These are phyloP conservation scores for Zingel zingel DNA, from an alignment of 2,113 vertebrate species.

Conservation along the genomic window DNA sequence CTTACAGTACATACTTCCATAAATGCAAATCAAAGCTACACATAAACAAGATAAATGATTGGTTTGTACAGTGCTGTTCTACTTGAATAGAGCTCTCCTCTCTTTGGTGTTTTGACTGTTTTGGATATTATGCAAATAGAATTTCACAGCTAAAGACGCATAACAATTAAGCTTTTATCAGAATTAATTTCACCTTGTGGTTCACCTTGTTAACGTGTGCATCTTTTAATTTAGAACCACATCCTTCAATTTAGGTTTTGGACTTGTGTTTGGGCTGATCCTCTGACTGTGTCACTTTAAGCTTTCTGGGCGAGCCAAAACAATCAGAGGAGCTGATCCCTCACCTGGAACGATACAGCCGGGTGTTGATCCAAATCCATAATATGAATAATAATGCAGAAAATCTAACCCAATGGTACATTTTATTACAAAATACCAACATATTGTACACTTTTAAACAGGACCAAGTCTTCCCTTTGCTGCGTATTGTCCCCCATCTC, in stretches of 20 bases:
- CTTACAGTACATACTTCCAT: neutral
- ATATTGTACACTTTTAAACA: too few relatives aligned
- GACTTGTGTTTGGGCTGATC: neutral
- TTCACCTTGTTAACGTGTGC: slow-evolving; percentile 19
- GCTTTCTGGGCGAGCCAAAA: slow-evolving; percentile 27
- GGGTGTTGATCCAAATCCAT: neutral
- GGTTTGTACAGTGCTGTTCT: neutral
- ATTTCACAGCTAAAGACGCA: neutral
- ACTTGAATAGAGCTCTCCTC: neutral
- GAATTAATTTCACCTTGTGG: neutral
- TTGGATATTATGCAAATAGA: slow-evolving; percentile 21
- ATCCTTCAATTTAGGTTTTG: slow-evolving; percentile 25
- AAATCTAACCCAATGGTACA: neutral
- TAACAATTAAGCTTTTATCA: slow-evolving; percentile 1
- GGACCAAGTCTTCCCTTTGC: too few relatives aligned
- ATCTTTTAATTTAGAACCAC: slow-evolving; percentile 2
- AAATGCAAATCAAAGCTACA: slow-evolving; percentile 11
- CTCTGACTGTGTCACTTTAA: neutral
- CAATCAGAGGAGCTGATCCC: slow-evolving; percentile 16
- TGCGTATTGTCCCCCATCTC: too few relatives aligned
- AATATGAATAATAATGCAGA: neutral
- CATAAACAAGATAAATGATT: neutral
- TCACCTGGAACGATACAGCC: neutral
- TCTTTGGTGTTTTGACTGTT: slow-evolving; percentile 1
- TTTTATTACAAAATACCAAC: neutral